Evolutionary conservation across 1,140 invertebrate species (phyloP), one percentile per base, ranked within the genome.

Genomic region (Adoxophyes honmai): DNA sequence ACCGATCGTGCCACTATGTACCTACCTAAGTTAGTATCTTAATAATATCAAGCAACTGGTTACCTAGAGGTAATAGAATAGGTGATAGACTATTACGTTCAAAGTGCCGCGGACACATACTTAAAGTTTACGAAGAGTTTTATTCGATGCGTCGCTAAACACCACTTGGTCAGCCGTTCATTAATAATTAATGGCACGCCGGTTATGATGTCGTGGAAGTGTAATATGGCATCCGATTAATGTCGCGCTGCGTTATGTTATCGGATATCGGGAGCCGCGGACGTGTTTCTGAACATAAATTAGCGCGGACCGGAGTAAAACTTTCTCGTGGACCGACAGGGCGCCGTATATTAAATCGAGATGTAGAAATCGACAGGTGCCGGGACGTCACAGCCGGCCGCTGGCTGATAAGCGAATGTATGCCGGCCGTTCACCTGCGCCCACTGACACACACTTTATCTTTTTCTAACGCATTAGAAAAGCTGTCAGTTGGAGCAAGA

Each of bases 351-450:
- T 48, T 52, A 56, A 62, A 62, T 61, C 44, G 59, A 48, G 42
- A 60, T 62, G 54, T 53, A 59, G 61, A 66, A 64, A 69, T 68
- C 64, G 75, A 75, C 80, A 87, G 80, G 78, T 87, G 80, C 61
- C 63, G 60, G 69, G 66, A 81, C 81, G 74, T 79, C 76, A 78
- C 75, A 78, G 78, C 78, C 73, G 75, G 75, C 75, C 71, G 67
- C 56, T 73, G 65, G 64, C 66, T 88, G 82, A 88, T 88, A 86
- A 81, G 72, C 64, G 69, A 86, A 88, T 86, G 81, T 88, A 68
- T 79, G 82, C 73, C 81, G 82, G 77, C 64, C 85, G 74, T 88
- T 86, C 81, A 88, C 81, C 85, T 82, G 78, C 75, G 62, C 78
- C 75, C 73, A 78, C 77, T 78, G 73, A 81, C 73, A 79, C 70